Evolutionary conservation across 2,888 invertebrate genomes (phyloP).

Genomic region (Notodonta ziczac): DNA sequence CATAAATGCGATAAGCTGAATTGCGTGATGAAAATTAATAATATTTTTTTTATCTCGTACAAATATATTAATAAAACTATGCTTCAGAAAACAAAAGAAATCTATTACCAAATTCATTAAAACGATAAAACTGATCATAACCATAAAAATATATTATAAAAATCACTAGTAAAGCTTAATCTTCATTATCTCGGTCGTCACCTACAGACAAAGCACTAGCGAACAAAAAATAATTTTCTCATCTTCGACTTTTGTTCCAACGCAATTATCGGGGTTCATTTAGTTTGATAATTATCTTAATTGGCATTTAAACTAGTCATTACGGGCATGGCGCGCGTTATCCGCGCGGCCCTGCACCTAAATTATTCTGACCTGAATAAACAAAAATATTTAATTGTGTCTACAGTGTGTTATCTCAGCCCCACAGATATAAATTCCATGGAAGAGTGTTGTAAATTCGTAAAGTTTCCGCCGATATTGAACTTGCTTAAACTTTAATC

Average conservation of each 20-base stretch:
- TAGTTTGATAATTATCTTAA: slow-evolving; percentile 28
- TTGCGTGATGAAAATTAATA: slow-evolving; percentile 6
- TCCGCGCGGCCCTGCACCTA: slow-evolving; percentile 24
- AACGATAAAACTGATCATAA: not conserved
- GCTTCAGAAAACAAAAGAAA: not conserved
- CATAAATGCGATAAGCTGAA: not conserved
- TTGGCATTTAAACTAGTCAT: slow-evolving; percentile 40
- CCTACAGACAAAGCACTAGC: slow-evolving; percentile 8
- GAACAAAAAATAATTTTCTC: slow-evolving; percentile 15
- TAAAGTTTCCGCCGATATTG: slow-evolving; percentile 36
- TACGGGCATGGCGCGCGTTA: slow-evolving; percentile 28
- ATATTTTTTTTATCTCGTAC: not conserved
- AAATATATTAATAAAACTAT: not conserved
- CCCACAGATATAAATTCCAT: slow-evolving; percentile 20
- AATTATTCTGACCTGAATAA: slow-evolving; percentile 67
- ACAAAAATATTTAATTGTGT: slow-evolving; percentile 73
- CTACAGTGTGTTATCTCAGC: slow-evolving; percentile 38
- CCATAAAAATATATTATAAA: slow-evolving; percentile 12
- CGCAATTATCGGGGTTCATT: slow-evolving; percentile 20
- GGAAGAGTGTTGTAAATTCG: slow-evolving; percentile 30
- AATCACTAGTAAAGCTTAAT: slow-evolving; percentile 2
- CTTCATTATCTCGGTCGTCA: slow-evolving; percentile 15
- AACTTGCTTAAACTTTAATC: slow-evolving; percentile 41
- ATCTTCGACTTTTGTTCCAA: slow-evolving; percentile 14
- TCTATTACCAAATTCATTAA: not conserved